Conservation (phyloP, 2,113 vertebrate species). For the Calonectris borealis region DNA sequence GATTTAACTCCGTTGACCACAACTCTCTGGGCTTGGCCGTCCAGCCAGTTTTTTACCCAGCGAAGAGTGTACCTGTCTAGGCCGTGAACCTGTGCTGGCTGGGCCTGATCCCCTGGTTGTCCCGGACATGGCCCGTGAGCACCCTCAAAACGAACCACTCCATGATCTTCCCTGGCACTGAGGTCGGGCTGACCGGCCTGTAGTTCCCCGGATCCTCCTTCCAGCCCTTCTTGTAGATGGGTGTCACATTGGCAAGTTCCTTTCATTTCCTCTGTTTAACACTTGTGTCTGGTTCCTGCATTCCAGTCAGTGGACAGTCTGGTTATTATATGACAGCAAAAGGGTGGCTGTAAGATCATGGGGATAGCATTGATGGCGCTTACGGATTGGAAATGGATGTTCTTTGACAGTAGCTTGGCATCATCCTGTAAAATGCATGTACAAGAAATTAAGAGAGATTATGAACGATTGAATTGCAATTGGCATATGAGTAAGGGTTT, state of each 20-base stretch:
- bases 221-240: no score
- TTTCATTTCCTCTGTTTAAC: not conserved
- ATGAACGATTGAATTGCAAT: conserved; percentile 10
- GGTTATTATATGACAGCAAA: not conserved
- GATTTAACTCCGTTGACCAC: no score
- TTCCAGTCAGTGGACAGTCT: not conserved
- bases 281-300: not conserved
- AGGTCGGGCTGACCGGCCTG: no score
- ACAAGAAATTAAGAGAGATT: conserved; percentile 26
- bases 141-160: no score
- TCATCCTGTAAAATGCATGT: not conserved
- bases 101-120: no score
- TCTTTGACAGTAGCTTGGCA: not conserved
- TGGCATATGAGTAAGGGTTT: conserved; percentile 16
- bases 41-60: no score
- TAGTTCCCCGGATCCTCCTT: no score
- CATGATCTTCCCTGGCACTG: no score
- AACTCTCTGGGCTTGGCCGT: no score
- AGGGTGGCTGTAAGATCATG: not conserved
- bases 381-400: not conserved
- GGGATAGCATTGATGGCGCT: not conserved
- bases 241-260: not conserved
- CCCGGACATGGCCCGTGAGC: no score
- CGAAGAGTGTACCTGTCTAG: no score
- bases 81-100: no score